phyloP scores from a whole-genome alignment of 2,113 vertebrate species.

The Rutilus rutilus region DNA sequence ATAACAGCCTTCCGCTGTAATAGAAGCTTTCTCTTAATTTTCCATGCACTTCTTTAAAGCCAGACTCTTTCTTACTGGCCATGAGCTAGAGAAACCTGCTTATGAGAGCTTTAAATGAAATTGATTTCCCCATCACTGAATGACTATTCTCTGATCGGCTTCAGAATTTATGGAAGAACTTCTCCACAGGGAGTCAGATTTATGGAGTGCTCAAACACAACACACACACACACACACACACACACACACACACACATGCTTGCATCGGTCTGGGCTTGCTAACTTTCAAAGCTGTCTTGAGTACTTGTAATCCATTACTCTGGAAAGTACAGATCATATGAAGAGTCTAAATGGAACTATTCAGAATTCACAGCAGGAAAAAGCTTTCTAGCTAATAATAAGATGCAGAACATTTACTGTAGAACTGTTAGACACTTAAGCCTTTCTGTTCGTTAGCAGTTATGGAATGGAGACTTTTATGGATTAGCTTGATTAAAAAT shows the following conservation, averaged over 20 bases:
- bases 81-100: constrained; percentile 52
- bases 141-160: constrained; percentile 54
- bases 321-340: constrained; percentile 21
- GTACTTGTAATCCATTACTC: constrained; percentile 46
- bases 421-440: not conserved
- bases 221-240: not conserved
- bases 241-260: not conserved
- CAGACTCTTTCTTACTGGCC: constrained; percentile 49
- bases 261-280: constrained; percentile 5
- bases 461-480: not conserved
- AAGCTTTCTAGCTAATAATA: constrained; percentile 52
- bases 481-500: not conserved
- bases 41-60: constrained; percentile 23
- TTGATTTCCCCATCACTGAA: constrained; percentile 63
- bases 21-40: constrained; percentile 23
- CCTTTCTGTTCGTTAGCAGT: not conserved
- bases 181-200: constrained; percentile 58
- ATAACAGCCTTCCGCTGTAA: not conserved
- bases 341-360: constrained; percentile 54
- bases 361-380: constrained; percentile 41
- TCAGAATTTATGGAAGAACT: constrained; percentile 58
- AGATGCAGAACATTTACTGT: constrained; percentile 6
- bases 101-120: constrained; percentile 71
- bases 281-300: constrained; percentile 33
- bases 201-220: constrained; percentile 18